phyloP scores from a whole-genome alignment of 2,888 invertebrate species.

The Thereva unica region DNA sequence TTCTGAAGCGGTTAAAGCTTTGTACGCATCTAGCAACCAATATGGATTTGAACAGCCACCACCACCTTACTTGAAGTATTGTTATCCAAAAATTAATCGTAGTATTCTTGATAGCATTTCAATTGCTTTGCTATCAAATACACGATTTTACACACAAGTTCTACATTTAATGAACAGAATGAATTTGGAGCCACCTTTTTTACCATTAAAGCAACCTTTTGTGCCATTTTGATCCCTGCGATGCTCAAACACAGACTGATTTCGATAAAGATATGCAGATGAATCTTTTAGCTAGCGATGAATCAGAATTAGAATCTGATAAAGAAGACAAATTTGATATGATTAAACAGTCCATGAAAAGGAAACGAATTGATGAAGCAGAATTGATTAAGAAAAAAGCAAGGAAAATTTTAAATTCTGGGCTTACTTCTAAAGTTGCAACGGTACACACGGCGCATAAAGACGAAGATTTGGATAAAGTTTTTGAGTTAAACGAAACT shows the following conservation, averaged over 20 bases:
- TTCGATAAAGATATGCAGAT: slow-evolving; percentile 47
- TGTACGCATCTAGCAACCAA: slow-evolving; percentile 64
- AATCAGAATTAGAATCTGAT: slow-evolving; percentile 56
- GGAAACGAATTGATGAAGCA: slow-evolving; percentile 38
- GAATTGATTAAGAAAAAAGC: slow-evolving; percentile 47
- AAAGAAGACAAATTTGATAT: slow-evolving; percentile 43
- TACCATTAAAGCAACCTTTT: slow-evolving; percentile 47
- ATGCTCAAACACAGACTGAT: slow-evolving; percentile 51
- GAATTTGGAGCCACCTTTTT: slow-evolving; percentile 86
- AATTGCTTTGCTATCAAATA: slow-evolving; percentile 72
- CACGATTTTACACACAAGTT: slow-evolving; percentile 82
- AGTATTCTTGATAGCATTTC: slow-evolving; percentile 78
- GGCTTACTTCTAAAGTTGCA: background rate
- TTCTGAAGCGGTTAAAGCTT: slow-evolving; percentile 62
- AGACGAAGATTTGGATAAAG: slow-evolving; percentile 7
- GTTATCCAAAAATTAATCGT: slow-evolving; percentile 77
- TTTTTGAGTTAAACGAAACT: slow-evolving; percentile 40
- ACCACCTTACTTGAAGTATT: slow-evolving; percentile 74
- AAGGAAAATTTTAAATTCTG: slow-evolving; percentile 45
- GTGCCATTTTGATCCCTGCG: slow-evolving; percentile 36
- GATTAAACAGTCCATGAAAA: slow-evolving; percentile 43
- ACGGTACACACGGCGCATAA: background rate
- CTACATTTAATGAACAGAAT: slow-evolving; percentile 95
- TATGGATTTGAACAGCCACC: slow-evolving; percentile 76
- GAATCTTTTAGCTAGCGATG: slow-evolving; percentile 47